Evolutionary conservation across 2,888 invertebrate species (phyloP).

Genomic region (Leptothorax acervorum): DNA sequence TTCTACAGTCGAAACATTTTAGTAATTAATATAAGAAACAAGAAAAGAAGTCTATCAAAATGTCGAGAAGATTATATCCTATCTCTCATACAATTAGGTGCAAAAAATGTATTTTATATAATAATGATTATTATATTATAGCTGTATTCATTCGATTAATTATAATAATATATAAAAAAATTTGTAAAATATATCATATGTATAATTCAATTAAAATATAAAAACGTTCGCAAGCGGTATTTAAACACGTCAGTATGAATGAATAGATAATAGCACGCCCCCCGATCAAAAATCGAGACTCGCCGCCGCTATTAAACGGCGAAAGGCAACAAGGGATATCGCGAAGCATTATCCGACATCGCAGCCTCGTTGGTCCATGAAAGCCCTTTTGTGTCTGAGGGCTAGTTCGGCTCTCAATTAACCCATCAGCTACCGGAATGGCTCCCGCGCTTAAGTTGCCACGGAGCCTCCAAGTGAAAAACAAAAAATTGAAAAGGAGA

Average conservation of each 20-base stretch:
- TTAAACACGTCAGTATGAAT: background rate
- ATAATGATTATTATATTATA: background rate
- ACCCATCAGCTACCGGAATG: slow-evolving; percentile 84
- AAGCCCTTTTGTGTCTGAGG: slow-evolving; percentile 78
- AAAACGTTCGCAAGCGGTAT: background rate
- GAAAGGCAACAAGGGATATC: slow-evolving; percentile 55
- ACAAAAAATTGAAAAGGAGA: slow-evolving; percentile 67
- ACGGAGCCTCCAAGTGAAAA: slow-evolving; percentile 75
- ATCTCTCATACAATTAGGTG: background rate
- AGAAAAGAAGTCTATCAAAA: background rate
- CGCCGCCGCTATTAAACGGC: slow-evolving; percentile 35
- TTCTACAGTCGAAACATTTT: slow-evolving; percentile 20
- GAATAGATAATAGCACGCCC: slow-evolving; percentile 14
- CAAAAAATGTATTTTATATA: background rate
- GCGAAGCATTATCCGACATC: slow-evolving; percentile 62
- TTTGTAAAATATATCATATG: background rate
- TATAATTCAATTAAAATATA: slow-evolving; percentile 13
- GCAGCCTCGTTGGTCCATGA: slow-evolving; percentile 66
- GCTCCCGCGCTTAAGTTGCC: slow-evolving; percentile 79
- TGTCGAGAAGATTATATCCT: background rate
- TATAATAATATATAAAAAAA: background rate
- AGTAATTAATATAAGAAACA: slow-evolving; percentile 7
- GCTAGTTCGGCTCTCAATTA: slow-evolving; percentile 82
- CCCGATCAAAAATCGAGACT: slow-evolving; percentile 37
- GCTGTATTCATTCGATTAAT: background rate